Evolutionary conservation across 2,888 invertebrate genomes (phyloP).

Genomic region (Lasius platythorax): DNA sequence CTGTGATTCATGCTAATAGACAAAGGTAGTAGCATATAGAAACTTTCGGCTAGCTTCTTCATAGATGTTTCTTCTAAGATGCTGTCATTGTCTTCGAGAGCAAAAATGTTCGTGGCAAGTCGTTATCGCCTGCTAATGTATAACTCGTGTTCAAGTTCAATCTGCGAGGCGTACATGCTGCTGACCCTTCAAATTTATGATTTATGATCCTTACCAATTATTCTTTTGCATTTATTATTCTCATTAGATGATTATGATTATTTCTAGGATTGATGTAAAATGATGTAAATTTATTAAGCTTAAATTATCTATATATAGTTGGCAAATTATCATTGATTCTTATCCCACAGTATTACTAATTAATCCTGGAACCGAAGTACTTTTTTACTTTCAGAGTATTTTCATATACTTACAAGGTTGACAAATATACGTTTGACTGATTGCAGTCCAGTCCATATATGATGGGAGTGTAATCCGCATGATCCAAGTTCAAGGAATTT

Average conservation of each 20-base stretch:
- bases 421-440: conserved; percentile 71
- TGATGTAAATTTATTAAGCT: not conserved
- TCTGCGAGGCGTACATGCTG: not conserved
- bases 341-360: too few species aligned
- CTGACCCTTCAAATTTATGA: not conserved
- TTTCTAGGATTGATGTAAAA: not conserved
- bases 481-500: conserved; percentile 74
- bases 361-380: too few species aligned
- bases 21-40: not conserved
- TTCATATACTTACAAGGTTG: conserved; percentile 66
- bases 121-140: not conserved
- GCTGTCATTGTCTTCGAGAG: not conserved
- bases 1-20: not conserved
- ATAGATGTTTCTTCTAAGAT: not conserved
- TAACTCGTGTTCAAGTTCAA: not conserved
- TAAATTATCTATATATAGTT: not conserved
- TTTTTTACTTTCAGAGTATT: too few species aligned
- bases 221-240: not conserved
- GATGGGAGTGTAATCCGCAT: conserved; percentile 69
- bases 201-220: not conserved
- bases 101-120: not conserved
- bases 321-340: not conserved
- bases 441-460: conserved; percentile 73
- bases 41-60: not conserved
- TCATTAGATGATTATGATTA: not conserved